Percentiles rank a stretch among this genome's conserved stretches.
Conservation (phyloP, 23 tunicate genomes). For the Phallusia fumigata region DNA sequence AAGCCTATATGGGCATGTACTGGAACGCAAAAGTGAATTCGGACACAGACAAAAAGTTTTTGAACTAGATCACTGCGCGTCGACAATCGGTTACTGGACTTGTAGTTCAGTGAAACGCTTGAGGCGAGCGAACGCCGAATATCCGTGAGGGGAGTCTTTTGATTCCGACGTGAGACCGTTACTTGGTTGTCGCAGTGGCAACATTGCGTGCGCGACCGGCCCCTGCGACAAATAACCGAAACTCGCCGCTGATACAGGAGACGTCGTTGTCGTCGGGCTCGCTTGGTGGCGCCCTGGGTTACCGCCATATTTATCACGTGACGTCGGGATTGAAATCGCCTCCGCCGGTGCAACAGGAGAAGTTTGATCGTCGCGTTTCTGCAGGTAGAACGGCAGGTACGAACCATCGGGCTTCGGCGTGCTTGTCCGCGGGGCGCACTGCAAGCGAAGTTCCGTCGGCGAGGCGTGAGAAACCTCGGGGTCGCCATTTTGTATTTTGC, state of each 20-base stretch:
- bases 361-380: no score
- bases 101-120: conserved; percentile 43
- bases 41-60: background rate
- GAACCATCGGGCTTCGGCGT: background rate
- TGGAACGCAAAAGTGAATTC: background rate
- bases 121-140: conserved; percentile 34
- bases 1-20: no score
- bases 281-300: background rate
- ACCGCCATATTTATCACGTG: background rate
- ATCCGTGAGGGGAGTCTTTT: background rate
- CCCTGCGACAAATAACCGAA: no score
- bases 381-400: background rate
- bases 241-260: no score
- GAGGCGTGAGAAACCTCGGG: background rate
- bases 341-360: no score
- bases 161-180: no score
- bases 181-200: no score
- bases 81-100: conserved; percentile 10
- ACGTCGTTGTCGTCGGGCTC: background rate
- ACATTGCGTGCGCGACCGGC: no score
- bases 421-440: background rate
- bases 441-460: background rate
- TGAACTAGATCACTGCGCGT: background rate
- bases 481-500: conserved; percentile 10
- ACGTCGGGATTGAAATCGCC: background rate